Base-by-base conservation (phyloP, 2,797 vertebrate genomes). In the Aldrovandia affinis region DNA sequence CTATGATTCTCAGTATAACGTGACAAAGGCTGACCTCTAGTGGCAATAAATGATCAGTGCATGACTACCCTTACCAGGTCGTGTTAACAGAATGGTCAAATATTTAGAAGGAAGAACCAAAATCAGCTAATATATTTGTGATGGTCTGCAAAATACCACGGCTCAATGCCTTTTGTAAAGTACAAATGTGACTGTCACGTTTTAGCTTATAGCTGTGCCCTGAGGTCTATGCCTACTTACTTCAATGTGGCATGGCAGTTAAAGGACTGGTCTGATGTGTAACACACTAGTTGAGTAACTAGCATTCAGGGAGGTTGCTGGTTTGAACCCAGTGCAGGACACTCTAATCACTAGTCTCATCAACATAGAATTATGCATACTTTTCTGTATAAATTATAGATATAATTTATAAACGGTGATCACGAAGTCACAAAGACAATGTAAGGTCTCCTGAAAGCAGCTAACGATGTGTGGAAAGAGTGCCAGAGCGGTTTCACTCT, bases 21-120 rank as follows among this genome's bases (percentile, higher is more conserved):
- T 42, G 68, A 73, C 68, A 39, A 73, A 8, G 39, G 30, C n/a
- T 73, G 68, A 39, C 68, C 68, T 73, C 68, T 18, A 73, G 68
- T 73, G 68, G 68, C 22, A 73, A 10, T 18, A 15, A 42, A 33
- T 42, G 20, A 18, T 73, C 36, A 73, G 33, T 22, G 7, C 28
- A 65, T 9, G 12, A 9, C 28, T 65, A 33, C 28, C 63, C 1
- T 30, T 65, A 65, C 28, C n/a, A 30, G 28, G 28, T 61, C 20
- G 22, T 61, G 0, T 25, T 22, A 65, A 39, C 14, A 73, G 30
- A 73, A 22, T 73, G 30, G 63, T 33, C 63, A n/a, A 12, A 30
- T 65, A 33, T 33, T 65, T 65, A 14, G 15, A 22, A 20, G 33
- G 33, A 73, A 39, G 68, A 15, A 14, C 15, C 36, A 73, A 65